Evolutionary conservation across 2,888 invertebrate species (phyloP), one percentile per base, ranked within the genome.

Genomic region (Amblyjoppa fuscipennis): DNA sequence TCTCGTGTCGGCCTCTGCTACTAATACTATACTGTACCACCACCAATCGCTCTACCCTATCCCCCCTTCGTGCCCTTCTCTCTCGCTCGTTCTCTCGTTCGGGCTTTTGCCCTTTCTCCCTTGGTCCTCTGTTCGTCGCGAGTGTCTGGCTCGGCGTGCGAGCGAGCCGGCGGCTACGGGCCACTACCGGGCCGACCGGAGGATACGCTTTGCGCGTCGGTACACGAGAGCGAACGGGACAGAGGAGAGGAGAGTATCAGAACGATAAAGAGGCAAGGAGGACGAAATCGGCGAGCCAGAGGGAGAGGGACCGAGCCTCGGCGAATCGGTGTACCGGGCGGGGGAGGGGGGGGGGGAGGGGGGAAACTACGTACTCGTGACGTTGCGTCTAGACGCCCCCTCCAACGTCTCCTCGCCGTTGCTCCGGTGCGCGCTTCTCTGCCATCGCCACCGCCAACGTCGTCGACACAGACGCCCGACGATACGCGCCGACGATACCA

Each of bases 371-470:
- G 93, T 93, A 92, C 93, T 92, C 92, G 93, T 93, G 93, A 93
- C 93, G 93, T 93, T 93, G 92, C 93, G 93, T 93, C 93, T 93
- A 93, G 93, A 93, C 93, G 92, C 93, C 93, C 93, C 93, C 91
- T 93, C 93, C 91, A 93, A 90, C 90, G 87, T 84, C 87, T 69
- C 82, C 83, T 85, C 83, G 80, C 85, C 88, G 78, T 83, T 66
- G 76, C 87, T 84, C 41, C 71, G 25, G 38, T 76, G 71, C 73
- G 51, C 59, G 45, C 76, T 74, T 13, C 71, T 61, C 70, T 51
- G 76, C 76, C 69, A 49, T 70, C 45, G 64, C 71, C 70, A 68
- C 61, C 78, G 70, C 71, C 64, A 31, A 64, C 81, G 78, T 73
- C 70, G 69, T 73, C 70, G 69, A 81, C 83, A 53, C 70, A 66